A percentile compares a stretch with the other conserved stretches of the same genome.
Evolutionary conservation across 2,797 vertebrate species (phyloP).

Genomic region (Anniella stebbinsi): DNA sequence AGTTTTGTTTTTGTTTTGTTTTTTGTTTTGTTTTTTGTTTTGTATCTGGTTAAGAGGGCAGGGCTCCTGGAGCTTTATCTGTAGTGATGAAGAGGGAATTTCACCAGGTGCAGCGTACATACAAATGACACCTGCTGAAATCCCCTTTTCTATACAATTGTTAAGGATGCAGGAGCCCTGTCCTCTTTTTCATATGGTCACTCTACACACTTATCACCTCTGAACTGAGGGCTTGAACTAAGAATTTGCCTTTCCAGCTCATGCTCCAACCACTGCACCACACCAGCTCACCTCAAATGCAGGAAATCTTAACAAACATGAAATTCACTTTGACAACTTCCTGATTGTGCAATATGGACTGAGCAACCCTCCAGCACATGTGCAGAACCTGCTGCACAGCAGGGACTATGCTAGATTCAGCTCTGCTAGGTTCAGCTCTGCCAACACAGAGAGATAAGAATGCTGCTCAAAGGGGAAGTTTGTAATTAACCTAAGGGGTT

Average conservation of each 20-base stretch:
- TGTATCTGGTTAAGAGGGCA: too few relatives aligned
- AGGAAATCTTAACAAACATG: neutral
- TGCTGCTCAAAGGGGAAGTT: constrained; percentile 41
- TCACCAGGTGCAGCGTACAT: too few relatives aligned
- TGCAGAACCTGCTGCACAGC: neutral
- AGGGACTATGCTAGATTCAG: neutral
- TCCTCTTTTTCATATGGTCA: too few relatives aligned
- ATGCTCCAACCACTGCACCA: neutral
- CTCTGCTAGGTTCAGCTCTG: neutral
- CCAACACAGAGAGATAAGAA: constrained; percentile 7
- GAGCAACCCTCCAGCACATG: neutral
- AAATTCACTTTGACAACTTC: neutral
- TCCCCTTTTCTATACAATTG: too few relatives aligned
- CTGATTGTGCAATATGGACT: neutral
- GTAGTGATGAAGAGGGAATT: too few relatives aligned
- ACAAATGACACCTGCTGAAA: too few relatives aligned
- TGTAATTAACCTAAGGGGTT: constrained; percentile 39
- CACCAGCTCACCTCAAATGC: neutral
- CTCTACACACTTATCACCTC: neutral
- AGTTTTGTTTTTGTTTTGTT: too few relatives aligned
- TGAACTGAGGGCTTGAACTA: neutral
- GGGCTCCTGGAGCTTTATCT: too few relatives aligned
- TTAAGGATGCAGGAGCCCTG: too few relatives aligned
- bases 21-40: too few relatives aligned
- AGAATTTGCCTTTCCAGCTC: neutral